Conservation (phyloP, 2,113 vertebrate genomes). For the Siphamia tubifer region DNA sequence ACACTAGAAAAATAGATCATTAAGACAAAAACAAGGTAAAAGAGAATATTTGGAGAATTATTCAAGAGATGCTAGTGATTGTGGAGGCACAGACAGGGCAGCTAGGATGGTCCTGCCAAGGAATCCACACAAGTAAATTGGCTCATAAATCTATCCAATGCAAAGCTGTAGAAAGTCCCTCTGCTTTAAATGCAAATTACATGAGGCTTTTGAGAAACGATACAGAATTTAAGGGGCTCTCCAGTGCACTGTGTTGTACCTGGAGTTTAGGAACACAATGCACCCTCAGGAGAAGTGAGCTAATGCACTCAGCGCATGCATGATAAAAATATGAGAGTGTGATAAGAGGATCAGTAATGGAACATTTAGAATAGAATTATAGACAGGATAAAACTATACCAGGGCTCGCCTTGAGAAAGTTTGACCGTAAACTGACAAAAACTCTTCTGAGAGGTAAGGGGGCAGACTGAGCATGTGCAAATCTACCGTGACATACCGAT, state of each 20-base stretch:
- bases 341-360: neutral
- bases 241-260: neutral
- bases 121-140: neutral
- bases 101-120: too few species aligned
- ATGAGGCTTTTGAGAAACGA: neutral
- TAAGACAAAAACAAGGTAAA: too few species aligned
- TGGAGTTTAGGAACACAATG: too few species aligned
- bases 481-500: slow-evolving; percentile 40
- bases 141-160: neutral
- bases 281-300: neutral
- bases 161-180: neutral
- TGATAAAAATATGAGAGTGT: neutral
- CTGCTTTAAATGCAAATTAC: neutral
- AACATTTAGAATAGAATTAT: slow-evolving; percentile 14
- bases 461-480: slow-evolving; percentile 35
- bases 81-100: too few species aligned
- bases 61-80: too few species aligned
- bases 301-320: slow-evolving; percentile 9
- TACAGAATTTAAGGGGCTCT: neutral
- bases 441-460: neutral
- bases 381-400: slow-evolving; percentile 15
- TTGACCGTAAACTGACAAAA: slow-evolving; percentile 33
- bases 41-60: too few species aligned
- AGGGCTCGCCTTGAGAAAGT: slow-evolving; percentile 12
- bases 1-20: too few species aligned